Evolutionary conservation across 2,888 invertebrate species (phyloP).

Genomic region (Parthenolecanium corni): DNA sequence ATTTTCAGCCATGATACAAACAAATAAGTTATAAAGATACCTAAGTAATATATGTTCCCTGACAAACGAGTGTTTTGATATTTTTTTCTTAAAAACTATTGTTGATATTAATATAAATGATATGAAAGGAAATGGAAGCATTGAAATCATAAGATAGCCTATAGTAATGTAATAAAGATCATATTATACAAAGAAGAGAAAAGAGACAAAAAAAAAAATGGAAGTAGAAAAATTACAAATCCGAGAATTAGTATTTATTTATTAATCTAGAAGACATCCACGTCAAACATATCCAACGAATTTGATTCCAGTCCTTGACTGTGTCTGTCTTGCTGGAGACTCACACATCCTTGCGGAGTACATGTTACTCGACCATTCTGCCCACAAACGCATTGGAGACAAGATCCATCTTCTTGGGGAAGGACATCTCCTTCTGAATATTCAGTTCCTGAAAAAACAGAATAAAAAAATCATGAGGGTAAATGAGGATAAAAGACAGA

Average conservation of each 20-base stretch:
- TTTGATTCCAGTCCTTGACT: constrained; percentile 33
- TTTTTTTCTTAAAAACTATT: too few species aligned
- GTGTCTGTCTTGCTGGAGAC: constrained; percentile 33
- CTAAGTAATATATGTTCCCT: too few species aligned
- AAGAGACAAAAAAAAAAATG: constrained; percentile 5
- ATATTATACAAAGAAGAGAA: constrained; percentile 9
- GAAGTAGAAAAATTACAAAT: background rate
- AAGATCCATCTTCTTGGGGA: constrained; percentile 58
- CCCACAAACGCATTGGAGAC: constrained; percentile 56
- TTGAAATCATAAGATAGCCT: background rate
- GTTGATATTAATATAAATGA: too few species aligned
- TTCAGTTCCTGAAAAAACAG: constrained; percentile 33
- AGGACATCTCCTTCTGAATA: constrained; percentile 54
- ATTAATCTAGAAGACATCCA: constrained; percentile 34
- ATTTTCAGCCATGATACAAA: background rate
- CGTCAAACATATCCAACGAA: constrained; percentile 36
- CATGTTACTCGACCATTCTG: constrained; percentile 40
- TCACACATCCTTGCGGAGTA: constrained; percentile 35
- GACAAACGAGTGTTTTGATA: too few species aligned
- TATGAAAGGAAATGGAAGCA: background rate
- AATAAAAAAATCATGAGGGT: background rate
- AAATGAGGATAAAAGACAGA: too few species aligned
- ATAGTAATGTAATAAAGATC: background rate
- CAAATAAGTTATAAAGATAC: background rate
- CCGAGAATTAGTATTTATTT: background rate